A percentile compares a stretch with the other conserved stretches of the same genome.
phyloP scores from a whole-genome alignment of 2,797 vertebrate species.

The Ibycter americanus region DNA sequence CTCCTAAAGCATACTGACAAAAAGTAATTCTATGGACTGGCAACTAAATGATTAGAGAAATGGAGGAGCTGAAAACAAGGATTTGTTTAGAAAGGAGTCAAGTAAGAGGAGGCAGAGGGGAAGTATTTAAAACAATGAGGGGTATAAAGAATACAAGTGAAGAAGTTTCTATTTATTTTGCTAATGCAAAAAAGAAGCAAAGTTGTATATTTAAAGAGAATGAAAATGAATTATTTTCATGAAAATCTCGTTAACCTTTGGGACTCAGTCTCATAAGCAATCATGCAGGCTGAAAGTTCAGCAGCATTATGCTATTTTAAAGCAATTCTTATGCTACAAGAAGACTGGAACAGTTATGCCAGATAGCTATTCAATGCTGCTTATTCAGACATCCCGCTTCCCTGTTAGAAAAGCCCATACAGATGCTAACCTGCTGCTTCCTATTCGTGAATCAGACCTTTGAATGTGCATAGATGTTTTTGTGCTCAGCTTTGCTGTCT shows the following conservation, averaged over 20 bases:
- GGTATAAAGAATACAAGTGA: background rate
- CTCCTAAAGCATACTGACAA: background rate
- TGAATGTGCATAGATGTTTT: background rate
- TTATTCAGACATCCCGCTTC: background rate
- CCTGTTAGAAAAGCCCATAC: background rate
- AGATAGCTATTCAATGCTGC: background rate
- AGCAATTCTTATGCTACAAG: background rate
- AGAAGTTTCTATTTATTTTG: background rate
- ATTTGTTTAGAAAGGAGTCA: conserved; percentile 6
- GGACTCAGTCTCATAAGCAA: background rate
- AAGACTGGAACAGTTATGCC: background rate
- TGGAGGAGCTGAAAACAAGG: background rate
- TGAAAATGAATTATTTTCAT: conserved; percentile 33
- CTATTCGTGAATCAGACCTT: background rate
- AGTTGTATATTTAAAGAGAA: background rate
- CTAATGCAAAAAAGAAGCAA: background rate
- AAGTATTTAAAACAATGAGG: background rate
- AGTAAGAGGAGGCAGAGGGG: background rate
- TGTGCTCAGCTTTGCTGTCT: background rate
- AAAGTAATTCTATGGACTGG: background rate
- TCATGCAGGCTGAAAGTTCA: background rate
- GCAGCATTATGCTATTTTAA: background rate
- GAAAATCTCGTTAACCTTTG: conserved; percentile 16
- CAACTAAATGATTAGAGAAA: background rate
- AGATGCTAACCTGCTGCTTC: background rate